Evolutionary conservation across 2,113 vertebrate genomes (phyloP).

Genomic region (Saguinus imperator): DNA sequence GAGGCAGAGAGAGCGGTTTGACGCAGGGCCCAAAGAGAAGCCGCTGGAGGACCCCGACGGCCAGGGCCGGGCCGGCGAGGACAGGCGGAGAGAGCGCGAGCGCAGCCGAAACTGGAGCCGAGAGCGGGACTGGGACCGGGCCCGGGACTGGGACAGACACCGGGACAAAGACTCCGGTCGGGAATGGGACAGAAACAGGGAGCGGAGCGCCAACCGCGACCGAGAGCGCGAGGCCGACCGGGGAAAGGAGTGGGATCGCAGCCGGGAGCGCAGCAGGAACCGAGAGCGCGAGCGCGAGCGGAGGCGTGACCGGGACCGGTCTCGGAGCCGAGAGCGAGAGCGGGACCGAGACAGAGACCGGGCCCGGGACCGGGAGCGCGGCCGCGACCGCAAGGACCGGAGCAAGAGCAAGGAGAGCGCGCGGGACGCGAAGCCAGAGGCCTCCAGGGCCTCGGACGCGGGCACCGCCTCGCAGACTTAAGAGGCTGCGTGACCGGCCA

Average conservation of each 20-base stretch:
- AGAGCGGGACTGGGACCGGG: slow-evolving; percentile 80
- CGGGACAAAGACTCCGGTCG: slow-evolving; percentile 77
- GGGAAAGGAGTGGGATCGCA: slow-evolving; percentile 76
- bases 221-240: slow-evolving; percentile 81
- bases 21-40: slow-evolving; percentile 88
- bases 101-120: slow-evolving; percentile 81
- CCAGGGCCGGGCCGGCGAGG: slow-evolving; percentile 88
- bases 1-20: slow-evolving; percentile 89
- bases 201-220: slow-evolving; percentile 80
- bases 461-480: slow-evolving; percentile 78
- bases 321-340: slow-evolving; percentile 77
- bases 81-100: slow-evolving; percentile 89
- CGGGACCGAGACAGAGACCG: slow-evolving; percentile 77
- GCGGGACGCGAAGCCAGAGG: slow-evolving; percentile 87
- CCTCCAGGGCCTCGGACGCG: slow-evolving; percentile 81
- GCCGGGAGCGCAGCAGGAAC: slow-evolving; percentile 78
- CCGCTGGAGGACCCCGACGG: slow-evolving; percentile 78
- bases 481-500: slow-evolving; percentile 55
- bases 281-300: slow-evolving; percentile 79
- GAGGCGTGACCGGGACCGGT: slow-evolving; percentile 79
- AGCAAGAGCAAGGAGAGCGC: slow-evolving; percentile 86
- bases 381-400: slow-evolving; percentile 87
- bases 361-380: slow-evolving; percentile 84
- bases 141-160: slow-evolving; percentile 83
- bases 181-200: slow-evolving; percentile 76